Evolutionary conservation across 2,797 vertebrate genomes (phyloP), one percentile per base, ranked within the genome.

Genomic region (Paedocypris micromegethes): DNA sequence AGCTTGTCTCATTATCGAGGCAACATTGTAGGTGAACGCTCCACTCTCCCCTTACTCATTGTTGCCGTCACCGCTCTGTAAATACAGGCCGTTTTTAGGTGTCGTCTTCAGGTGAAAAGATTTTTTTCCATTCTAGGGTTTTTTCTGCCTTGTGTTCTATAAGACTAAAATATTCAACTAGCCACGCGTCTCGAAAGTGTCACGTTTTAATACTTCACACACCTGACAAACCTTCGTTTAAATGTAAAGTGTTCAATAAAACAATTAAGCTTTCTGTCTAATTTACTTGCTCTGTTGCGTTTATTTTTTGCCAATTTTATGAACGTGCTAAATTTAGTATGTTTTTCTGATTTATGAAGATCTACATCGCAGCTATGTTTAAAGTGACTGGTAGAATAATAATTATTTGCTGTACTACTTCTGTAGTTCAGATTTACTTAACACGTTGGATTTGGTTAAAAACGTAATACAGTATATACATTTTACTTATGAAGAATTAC

Each of bases 1-100:
- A 92, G 93, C 94, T 94, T 96, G 95, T 98, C 96, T 99, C 95
- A 97, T 99, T 99, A 94, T 98, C 94, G 97, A 98, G 95, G 93
- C 96, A 95, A 90, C 90, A 93, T 89, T 91, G 91, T 98, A 98
- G 97, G 96, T 98, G 95, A 89, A 84, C 81, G 82, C 79, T 79
- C 83, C 76, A 73, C 73, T 75, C 55, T 6, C 38, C 47, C 54
- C 45, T 5, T 38, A 6, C 64, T 53, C 40, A 23, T 1, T 23
- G 23, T 23, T 23, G 23, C 39, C 46, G 40, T 48, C 78, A 87
- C 23, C 23, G 23, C 87, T 88, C 87, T 99, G 95, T 98, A 97
- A 92, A 98, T 99, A 96, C 86, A 84, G 91, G 87, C 88, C 91
- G 67, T 87, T 88, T 92, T 93, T 93, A 92, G 89, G 90, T 90